Evolutionary conservation across 2,888 invertebrate genomes (phyloP).

Genomic region (Eucriotettix oculatus): DNA sequence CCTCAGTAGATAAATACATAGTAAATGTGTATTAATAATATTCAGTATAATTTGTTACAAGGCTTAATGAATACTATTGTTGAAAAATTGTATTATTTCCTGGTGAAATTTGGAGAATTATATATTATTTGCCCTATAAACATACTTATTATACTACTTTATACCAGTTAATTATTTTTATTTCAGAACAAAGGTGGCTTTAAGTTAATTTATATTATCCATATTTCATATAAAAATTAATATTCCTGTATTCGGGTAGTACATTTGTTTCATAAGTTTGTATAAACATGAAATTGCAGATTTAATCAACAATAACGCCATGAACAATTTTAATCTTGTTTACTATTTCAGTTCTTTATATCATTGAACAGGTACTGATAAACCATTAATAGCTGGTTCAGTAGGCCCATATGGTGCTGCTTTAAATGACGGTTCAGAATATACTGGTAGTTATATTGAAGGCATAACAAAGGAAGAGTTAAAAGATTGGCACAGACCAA

Average conservation of each 20-base stretch:
- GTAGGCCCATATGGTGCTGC: conserved; percentile 88
- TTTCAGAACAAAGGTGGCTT: too few species aligned
- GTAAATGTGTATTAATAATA: not conserved
- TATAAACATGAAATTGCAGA: not conserved
- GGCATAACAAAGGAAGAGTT: conserved; percentile 42
- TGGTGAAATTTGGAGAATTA: not conserved
- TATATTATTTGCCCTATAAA: not conserved
- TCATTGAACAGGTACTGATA: not conserved
- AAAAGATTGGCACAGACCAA: conserved; percentile 68
- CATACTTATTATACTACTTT: not conserved
- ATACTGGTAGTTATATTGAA: conserved; percentile 67
- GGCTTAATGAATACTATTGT: not conserved
- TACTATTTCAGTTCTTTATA: not conserved
- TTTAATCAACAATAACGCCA: not conserved
- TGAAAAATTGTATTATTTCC: not conserved
- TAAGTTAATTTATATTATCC: too few species aligned
- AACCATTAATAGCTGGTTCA: conserved; percentile 65
- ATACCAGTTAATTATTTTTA: not conserved
- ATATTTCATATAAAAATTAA: too few species aligned
- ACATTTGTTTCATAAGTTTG: not conserved
- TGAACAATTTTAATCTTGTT: not conserved
- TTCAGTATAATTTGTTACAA: not conserved
- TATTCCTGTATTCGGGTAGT: too few species aligned
- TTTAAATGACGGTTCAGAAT: conserved; percentile 82
- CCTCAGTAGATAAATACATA: not conserved